These are phyloP conservation scores for Teinopalpus imperialis DNA, from an alignment of 2,888 invertebrate species.

Conservation along the genomic window DNA sequence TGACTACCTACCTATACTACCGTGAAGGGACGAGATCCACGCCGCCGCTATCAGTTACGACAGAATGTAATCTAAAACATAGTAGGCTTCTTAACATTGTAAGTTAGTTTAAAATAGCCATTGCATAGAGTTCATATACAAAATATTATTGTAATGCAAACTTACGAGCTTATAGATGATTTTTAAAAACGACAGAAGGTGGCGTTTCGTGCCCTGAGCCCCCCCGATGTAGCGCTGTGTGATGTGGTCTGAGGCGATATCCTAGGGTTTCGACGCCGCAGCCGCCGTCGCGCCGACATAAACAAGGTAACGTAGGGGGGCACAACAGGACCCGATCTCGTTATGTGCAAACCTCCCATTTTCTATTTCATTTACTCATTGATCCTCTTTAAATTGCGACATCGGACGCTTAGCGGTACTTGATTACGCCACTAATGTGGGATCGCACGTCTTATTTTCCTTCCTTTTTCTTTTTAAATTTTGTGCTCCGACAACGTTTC, in stretches of 20 bases:
- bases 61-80: constrained; percentile 10
- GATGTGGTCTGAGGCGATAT: constrained; percentile 74
- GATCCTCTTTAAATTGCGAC: constrained; percentile 36
- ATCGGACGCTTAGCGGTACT: constrained; percentile 30
- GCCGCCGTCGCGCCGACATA: constrained; percentile 38
- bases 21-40: constrained; percentile 26
- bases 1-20: too few relatives aligned
- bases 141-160: constrained; percentile 36
- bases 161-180: constrained; percentile 73
- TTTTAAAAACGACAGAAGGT: constrained; percentile 80
- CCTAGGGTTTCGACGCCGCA: constrained; percentile 56
- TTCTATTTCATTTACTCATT: constrained; percentile 50
- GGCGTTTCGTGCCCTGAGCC: constrained; percentile 74
- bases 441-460: constrained; percentile 26
- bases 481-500: constrained; percentile 37
- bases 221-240: constrained; percentile 75
- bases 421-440: constrained; percentile 33
- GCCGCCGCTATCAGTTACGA: constrained; percentile 14
- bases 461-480: constrained; percentile 29
- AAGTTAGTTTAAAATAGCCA: constrained; percentile 28
- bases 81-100: constrained; percentile 26
- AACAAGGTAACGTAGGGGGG: constrained; percentile 74
- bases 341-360: constrained; percentile 59
- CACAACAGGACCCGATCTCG: constrained; percentile 67
- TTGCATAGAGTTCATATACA: constrained; percentile 27